A percentile compares a stretch with the other conserved stretches of the same genome.
Conservation (phyloP, 2,888 invertebrate genomes). For the Malacosoma neustria region DNA sequence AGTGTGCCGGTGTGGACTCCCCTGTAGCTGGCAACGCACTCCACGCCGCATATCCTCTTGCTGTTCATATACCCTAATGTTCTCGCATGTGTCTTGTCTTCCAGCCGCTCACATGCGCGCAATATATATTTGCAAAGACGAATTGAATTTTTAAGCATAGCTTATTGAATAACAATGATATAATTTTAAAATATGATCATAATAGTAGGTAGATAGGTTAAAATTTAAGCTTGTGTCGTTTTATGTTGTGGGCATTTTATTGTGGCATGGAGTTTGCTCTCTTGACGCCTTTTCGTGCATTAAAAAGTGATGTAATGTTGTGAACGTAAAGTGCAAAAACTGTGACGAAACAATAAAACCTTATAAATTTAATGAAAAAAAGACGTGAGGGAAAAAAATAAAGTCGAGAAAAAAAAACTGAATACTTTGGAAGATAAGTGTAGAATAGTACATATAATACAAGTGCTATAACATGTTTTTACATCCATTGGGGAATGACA, state of each 20-base stretch:
- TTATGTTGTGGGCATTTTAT: not conserved
- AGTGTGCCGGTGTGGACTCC: constrained; percentile 23
- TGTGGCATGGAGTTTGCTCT: constrained; percentile 60
- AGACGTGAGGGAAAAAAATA: no score
- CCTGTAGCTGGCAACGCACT: constrained; percentile 12
- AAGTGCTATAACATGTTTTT: no score
- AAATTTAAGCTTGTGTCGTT: not conserved
- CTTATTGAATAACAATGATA: constrained; percentile 27
- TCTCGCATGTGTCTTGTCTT: constrained; percentile 39
- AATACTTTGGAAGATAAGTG: no score
- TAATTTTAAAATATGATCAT: not conserved
- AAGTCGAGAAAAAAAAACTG: no score
- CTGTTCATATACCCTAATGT: constrained; percentile 34
- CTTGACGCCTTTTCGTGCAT: constrained; percentile 42
- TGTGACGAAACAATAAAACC: no score
- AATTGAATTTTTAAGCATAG: constrained; percentile 66
- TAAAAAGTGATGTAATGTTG: no score
- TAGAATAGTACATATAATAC: no score
- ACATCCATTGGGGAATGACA: no score
- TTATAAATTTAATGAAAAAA: no score
- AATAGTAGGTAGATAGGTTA: not conserved
- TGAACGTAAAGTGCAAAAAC: no score
- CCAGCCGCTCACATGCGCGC: constrained; percentile 30
- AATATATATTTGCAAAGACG: constrained; percentile 61
- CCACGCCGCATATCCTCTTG: constrained; percentile 35